These are phyloP conservation scores for Phalacrocorax aristotelis DNA, from an alignment of 2,113 vertebrate species.

Conservation along the genomic window DNA sequence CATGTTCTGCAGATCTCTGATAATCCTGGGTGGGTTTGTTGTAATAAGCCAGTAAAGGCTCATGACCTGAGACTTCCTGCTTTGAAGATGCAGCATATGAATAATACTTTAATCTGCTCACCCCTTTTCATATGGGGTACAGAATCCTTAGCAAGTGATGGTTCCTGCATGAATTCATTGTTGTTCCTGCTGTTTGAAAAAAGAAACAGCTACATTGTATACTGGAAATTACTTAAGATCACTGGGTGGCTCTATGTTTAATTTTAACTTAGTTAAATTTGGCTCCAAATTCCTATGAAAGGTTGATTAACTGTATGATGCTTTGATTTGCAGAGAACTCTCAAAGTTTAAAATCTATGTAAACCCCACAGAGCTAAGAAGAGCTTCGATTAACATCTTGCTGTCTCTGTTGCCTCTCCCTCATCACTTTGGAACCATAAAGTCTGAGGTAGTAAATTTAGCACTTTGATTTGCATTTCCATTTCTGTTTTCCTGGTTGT, in stretches of 20 bases:
- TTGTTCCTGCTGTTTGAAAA: background rate
- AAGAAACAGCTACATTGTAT: background rate
- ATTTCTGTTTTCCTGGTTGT: background rate
- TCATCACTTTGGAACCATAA: conserved; percentile 96
- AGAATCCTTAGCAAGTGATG: background rate
- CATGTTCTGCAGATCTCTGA: background rate
- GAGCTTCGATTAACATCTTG: conserved; percentile 94
- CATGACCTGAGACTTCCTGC: background rate
- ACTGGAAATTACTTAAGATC: background rate
- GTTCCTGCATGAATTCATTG: background rate
- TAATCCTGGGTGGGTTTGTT: background rate
- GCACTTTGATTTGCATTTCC: background rate
- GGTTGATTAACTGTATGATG: background rate
- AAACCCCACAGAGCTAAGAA: conserved; percentile 92
- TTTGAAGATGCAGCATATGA: background rate
- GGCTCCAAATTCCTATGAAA: background rate
- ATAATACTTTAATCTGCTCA: background rate
- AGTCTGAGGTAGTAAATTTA: conserved; percentile 84
- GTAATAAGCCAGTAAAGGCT: background rate
- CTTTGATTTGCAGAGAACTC: conserved; percentile 84
- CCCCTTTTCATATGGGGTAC: background rate
- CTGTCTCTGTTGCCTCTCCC: conserved; percentile 92
- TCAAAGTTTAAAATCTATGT: conserved; percentile 96
- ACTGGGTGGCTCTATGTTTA: background rate
- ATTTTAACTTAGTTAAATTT: background rate